Evolutionary conservation across 2,113 vertebrate genomes (phyloP).

Genomic region (Meleagris gallopavo): DNA sequence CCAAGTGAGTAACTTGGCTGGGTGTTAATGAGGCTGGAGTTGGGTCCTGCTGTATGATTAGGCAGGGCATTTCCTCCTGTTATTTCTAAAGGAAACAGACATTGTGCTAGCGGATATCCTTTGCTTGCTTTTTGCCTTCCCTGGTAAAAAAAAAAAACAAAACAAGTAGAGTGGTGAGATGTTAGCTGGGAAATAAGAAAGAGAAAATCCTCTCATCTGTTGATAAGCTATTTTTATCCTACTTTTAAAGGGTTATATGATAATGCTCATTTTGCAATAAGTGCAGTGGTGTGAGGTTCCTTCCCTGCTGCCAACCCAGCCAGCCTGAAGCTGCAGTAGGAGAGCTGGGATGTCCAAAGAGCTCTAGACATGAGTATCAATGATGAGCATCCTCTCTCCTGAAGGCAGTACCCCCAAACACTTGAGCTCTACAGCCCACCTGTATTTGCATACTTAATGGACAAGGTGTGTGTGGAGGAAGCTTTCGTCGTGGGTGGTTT

Average conservation of each 20-base stretch:
- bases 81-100: constrained; percentile 87
- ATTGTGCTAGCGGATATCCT: constrained; percentile 86
- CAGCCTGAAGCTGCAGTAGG: background rate
- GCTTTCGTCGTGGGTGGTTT: background rate
- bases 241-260: background rate
- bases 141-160: constrained; percentile 50
- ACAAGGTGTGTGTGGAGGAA: background rate
- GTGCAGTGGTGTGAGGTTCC: background rate
- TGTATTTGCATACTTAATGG: background rate
- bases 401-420: background rate
- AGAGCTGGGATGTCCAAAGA: background rate
- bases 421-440: background rate
- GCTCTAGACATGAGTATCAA: background rate
- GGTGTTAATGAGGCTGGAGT: constrained; percentile 7
- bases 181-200: background rate
- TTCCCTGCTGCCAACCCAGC: background rate
- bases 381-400: background rate
- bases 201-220: constrained; percentile 6
- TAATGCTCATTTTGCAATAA: background rate
- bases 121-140: constrained; percentile 78
- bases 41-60: constrained; percentile 44
- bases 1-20: constrained; percentile 3
- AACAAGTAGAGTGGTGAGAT: background rate
- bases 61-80: constrained; percentile 88
- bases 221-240: background rate